Base-by-base conservation (phyloP, 2,888 invertebrate genomes). In the Drosophila barbarae region DNA sequence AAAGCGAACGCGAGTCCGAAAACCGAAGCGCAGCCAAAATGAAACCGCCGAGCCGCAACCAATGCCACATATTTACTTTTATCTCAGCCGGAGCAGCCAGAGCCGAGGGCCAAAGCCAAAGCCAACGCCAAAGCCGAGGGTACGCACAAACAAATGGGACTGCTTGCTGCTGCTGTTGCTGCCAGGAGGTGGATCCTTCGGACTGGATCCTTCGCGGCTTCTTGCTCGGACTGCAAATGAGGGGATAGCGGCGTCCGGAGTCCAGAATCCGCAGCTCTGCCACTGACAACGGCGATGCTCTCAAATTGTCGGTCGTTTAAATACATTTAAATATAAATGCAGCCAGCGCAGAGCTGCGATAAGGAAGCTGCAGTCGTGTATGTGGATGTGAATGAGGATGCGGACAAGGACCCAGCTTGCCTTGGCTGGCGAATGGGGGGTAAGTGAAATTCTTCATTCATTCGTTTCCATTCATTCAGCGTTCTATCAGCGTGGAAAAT, bases 221-320 rank as follows among this genome's bases (percentile, higher is more conserved):
- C 58, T 68, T 68, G 51, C 61, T 47, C 47, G 69, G 71, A 76
- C 83, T 77, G 76, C 74, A 70, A 80, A 83, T 79, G 77, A 73
- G 83, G 65, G 65, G 61, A 18, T 26, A 23, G 10, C 32, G 21
- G 12, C n/a, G 39, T 32, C 36, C 10, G 21, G 10, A 30, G 39
- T 32, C 36, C 10, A 15, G 41, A 23, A n/a, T 28, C 15, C 26
- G 35, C 36, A 57, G 41, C 50, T 28, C 60, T 63, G 74, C 49
- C 59, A 64, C 70, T 69, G 84, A 80, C 81, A 78, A 79, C 69
- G 71, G 71, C 77, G 81, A 71, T 71, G 81, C 83, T 77, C 63
- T 77, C 81, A 82, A 81, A 82, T 82, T 82, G 81, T 82, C 82
- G 84, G 82, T 82, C 81, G 84, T 76, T 82, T 82, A 82, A 82